These are phyloP conservation scores for Gadopsis bispinosus DNA, from an alignment of 2,797 vertebrate genomes.

Conservation along the genomic window DNA sequence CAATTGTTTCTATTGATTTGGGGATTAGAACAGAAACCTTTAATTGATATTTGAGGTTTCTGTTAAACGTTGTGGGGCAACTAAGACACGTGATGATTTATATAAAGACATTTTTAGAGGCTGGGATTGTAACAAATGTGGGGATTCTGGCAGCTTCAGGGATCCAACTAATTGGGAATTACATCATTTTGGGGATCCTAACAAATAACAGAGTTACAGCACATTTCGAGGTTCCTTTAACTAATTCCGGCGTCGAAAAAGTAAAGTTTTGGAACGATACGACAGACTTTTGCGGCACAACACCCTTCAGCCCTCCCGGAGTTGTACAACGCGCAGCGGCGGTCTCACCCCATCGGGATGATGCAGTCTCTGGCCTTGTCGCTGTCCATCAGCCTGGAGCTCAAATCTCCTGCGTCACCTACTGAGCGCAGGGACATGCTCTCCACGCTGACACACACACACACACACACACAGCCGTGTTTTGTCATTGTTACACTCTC, in stretches of 20 bases:
- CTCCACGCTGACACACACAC: conserved; percentile 86
- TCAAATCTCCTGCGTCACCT: conserved; percentile 87
- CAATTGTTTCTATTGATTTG: too few species aligned
- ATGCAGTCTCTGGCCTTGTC: conserved; percentile 91
- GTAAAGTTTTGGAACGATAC: not conserved
- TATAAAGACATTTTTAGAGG: not conserved
- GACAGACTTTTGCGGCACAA: too few species aligned
- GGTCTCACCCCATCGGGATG: conserved; percentile 88
- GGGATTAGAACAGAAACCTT: too few species aligned
- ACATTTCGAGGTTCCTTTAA: too few species aligned
- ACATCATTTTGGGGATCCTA: not conserved
- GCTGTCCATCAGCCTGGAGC: conserved; percentile 86
- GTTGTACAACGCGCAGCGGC: not conserved
- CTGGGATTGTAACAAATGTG: not conserved
- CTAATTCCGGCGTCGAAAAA: not conserved
- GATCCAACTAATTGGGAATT: not conserved
- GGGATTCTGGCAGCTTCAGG: not conserved
- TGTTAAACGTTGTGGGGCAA: too few species aligned
- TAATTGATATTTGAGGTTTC: too few species aligned
- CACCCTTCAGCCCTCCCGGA: not conserved
- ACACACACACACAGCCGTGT: conserved; percentile 13
- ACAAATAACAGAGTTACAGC: too few species aligned
- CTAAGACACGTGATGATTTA: too few species aligned
- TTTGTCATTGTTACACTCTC: not conserved
- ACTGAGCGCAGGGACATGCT: conserved; percentile 87